Evolutionary conservation across 2,113 vertebrate genomes (phyloP).

Genomic region (Notothenia coriiceps): DNA sequence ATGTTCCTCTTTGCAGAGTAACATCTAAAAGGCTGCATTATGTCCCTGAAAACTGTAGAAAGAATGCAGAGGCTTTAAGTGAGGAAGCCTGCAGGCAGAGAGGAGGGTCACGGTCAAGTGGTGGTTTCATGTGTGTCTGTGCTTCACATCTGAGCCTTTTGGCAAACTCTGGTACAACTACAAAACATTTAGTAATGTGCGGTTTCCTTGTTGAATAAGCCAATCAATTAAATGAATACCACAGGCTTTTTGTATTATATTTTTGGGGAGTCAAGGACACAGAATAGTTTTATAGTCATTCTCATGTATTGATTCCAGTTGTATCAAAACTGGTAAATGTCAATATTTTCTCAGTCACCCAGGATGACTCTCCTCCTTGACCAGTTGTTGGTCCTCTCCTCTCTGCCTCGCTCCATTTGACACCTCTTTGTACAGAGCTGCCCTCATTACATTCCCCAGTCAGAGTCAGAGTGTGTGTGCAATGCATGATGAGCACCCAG

Average conservation of each 20-base stretch:
- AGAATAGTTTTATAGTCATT: no score
- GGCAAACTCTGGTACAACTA: no score
- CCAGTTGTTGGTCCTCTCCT: slow-evolving; percentile 49
- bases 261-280: no score
- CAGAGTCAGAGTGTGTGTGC: slow-evolving; percentile 33
- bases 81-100: slow-evolving; percentile 4
- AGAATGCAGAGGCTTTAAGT: slow-evolving; percentile 17
- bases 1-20: not conserved
- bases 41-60: slow-evolving; percentile 38
- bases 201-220: no score
- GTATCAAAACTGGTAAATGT: not conserved
- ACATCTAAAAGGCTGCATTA: not conserved
- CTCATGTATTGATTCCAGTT: not conserved
- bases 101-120: slow-evolving; percentile 23
- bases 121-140: not conserved
- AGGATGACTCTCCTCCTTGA: slow-evolving; percentile 44
- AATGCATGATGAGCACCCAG: slow-evolving; percentile 37
- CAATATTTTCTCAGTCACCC: slow-evolving; percentile 23
- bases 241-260: no score
- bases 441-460: slow-evolving; percentile 55
- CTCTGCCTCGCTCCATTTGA: slow-evolving; percentile 62
- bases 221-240: no score
- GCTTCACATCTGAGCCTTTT: slow-evolving; percentile 14
- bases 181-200: no score
- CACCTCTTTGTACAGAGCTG: slow-evolving; percentile 60